These are phyloP conservation scores for Dynastes grantii DNA, from an alignment of 2,888 invertebrate species.

Conservation along the genomic window DNA sequence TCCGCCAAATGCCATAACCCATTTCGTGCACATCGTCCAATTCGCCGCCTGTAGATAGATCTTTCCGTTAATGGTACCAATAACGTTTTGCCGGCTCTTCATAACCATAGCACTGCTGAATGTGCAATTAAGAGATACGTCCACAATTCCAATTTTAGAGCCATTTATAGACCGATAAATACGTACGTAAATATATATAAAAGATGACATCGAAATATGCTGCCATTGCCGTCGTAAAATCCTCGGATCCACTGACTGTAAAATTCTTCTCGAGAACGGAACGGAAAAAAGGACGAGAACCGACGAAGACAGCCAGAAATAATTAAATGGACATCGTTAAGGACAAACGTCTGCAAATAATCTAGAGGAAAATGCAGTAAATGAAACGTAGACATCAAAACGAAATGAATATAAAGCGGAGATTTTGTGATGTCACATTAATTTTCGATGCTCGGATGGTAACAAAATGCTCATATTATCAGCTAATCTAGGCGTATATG, in stretches of 20 bases:
- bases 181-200: slow-evolving; percentile 61
- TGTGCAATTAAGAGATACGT: slow-evolving; percentile 58
- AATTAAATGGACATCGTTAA: slow-evolving; percentile 63
- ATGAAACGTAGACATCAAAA: slow-evolving; percentile 52
- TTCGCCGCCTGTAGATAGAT: slow-evolving; percentile 46
- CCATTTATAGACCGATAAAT: slow-evolving; percentile 64
- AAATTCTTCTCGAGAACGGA: slow-evolving; percentile 47
- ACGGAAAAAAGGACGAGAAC: slow-evolving; percentile 21
- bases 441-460: slow-evolving; percentile 29
- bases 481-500: background rate
- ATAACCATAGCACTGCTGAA: slow-evolving; percentile 45
- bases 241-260: slow-evolving; percentile 54
- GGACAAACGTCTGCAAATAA: slow-evolving; percentile 62
- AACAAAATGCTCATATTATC: slow-evolving; percentile 35
- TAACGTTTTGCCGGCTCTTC: slow-evolving; percentile 47
- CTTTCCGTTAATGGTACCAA: slow-evolving; percentile 47
- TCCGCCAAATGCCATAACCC: slow-evolving; percentile 46
- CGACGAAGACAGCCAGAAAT: slow-evolving; percentile 59
- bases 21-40: slow-evolving; percentile 46
- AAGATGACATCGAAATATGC: slow-evolving; percentile 60
- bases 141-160: slow-evolving; percentile 60
- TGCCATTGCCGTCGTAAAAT: slow-evolving; percentile 56
- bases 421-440: slow-evolving; percentile 43
- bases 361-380: slow-evolving; percentile 60
- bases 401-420: slow-evolving; percentile 40